Evolutionary conservation across 2,888 invertebrate genomes (phyloP).

Genomic region (Drosophila falleni): DNA sequence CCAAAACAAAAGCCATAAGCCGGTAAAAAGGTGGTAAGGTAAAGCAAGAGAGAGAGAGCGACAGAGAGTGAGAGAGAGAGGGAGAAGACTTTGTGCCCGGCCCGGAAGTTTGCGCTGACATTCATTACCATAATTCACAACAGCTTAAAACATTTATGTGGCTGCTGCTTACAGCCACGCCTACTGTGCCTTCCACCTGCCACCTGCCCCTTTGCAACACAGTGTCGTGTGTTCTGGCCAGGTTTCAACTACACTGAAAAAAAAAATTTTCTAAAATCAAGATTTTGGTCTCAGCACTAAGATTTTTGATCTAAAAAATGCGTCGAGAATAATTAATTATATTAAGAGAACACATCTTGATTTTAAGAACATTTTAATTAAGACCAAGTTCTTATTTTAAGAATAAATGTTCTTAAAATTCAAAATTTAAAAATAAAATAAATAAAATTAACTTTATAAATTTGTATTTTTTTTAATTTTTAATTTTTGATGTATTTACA

Average conservation of each 20-base stretch:
- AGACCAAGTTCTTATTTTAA: too few species aligned
- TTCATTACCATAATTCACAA: constrained; percentile 81
- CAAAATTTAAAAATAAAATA: too few species aligned
- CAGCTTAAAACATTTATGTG: constrained; percentile 78
- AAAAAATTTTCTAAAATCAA: too few species aligned
- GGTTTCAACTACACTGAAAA: constrained; percentile 10
- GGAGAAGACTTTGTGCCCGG: constrained; percentile 19
- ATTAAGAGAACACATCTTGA: too few species aligned
- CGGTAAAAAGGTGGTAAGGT: background rate
- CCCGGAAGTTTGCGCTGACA: constrained; percentile 78
- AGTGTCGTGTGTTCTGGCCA: constrained; percentile 13
- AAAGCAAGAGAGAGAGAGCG: background rate
- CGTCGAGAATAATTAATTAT: too few species aligned
- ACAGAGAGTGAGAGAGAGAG: background rate
- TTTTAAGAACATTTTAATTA: too few species aligned
- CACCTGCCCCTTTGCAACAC: background rate
- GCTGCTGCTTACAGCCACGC: constrained; percentile 60
- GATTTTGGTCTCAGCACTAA: too few species aligned
- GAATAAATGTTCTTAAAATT: too few species aligned
- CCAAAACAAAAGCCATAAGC: constrained; percentile 35
- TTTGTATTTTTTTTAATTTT: too few species aligned
- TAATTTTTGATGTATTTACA: too few species aligned
- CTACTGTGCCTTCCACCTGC: constrained; percentile 1
- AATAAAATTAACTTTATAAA: too few species aligned
- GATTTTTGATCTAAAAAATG: too few species aligned